Conservation (phyloP, 2,797 vertebrate genomes). For the Myotis pilosus region DNA sequence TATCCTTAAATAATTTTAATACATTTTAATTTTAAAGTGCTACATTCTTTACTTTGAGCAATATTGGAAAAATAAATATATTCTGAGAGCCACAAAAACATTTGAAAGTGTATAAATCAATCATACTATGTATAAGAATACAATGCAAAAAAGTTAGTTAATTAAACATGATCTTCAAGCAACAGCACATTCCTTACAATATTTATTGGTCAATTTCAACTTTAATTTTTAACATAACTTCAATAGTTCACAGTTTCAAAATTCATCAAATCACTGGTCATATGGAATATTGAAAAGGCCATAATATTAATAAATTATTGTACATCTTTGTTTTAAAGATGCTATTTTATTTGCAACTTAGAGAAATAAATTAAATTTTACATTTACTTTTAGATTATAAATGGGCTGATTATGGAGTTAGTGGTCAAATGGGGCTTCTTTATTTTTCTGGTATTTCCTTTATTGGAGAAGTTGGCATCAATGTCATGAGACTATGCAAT, state of each 20-base stretch:
- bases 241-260: slow-evolving; percentile 21
- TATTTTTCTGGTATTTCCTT: neutral
- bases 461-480: neutral
- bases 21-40: neutral
- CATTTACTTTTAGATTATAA: neutral
- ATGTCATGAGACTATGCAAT: neutral
- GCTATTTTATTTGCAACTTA: neutral
- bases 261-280: neutral
- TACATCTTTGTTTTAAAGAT: neutral
- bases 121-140: neutral
- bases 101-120: neutral
- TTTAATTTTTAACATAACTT: neutral
- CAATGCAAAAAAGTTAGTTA: neutral
- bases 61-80: neutral
- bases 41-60: neutral
- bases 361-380: slow-evolving; percentile 13
- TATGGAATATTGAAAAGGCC: neutral
- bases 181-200: neutral
- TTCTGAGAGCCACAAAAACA: neutral
- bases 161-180: neutral
- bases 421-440: neutral
- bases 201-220: neutral
- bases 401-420: neutral
- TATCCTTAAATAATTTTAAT: neutral
- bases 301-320: neutral